Evolutionary conservation across 2,888 invertebrate genomes (phyloP).

Genomic region (Syritta pipiens): DNA sequence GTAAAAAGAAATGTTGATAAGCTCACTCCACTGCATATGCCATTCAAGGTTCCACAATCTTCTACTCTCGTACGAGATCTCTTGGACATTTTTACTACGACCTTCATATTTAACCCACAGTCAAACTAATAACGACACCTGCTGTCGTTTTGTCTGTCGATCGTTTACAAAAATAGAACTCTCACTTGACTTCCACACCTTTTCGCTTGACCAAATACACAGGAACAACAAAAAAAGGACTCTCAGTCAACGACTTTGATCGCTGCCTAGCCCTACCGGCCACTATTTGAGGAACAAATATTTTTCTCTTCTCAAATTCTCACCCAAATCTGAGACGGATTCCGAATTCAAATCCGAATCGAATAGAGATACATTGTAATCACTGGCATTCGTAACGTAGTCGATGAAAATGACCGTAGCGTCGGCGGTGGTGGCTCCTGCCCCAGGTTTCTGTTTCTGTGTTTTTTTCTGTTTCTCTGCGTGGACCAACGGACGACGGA

Average conservation of each 20-base stretch:
- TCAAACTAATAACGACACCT: conserved; percentile 55
- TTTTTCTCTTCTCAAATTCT: conserved; percentile 53
- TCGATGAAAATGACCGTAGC: conserved; percentile 55
- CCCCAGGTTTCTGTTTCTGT: conserved; percentile 1
- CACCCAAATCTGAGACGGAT: conserved; percentile 59
- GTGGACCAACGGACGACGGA: conserved; percentile 28
- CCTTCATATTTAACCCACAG: no score
- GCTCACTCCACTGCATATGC: no score
- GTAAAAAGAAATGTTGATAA: no score
- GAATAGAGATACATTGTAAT: conserved; percentile 39
- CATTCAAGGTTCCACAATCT: no score
- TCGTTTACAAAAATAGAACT: background rate
- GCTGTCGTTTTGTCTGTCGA: conserved; percentile 24
- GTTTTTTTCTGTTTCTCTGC: background rate
- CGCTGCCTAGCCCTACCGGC: background rate
- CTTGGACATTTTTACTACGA: no score
- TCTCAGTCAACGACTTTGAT: conserved; percentile 63
- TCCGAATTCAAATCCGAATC: conserved; percentile 49
- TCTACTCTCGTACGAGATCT: no score
- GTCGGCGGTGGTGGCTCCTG: conserved; percentile 48
- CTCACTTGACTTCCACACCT: background rate
- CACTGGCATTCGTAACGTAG: conserved; percentile 17
- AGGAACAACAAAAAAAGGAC: no score
- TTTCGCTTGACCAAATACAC: conserved; percentile 10
- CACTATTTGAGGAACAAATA: conserved; percentile 56